phyloP scores from a whole-genome alignment of 2,113 vertebrate species.

The Speoplatyrhinus poulsoni region DNA sequence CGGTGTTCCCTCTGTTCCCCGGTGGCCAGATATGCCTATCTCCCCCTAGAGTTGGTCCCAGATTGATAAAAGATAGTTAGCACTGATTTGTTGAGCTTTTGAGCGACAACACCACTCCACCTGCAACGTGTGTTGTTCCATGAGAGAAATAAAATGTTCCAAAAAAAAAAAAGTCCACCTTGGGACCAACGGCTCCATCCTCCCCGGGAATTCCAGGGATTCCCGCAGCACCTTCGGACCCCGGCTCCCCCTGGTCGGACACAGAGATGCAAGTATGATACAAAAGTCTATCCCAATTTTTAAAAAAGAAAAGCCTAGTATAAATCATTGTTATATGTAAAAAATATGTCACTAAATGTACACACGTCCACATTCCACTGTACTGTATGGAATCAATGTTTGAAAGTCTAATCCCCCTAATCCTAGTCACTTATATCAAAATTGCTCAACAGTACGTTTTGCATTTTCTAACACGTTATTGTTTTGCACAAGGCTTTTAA shows the following conservation, averaged over 20 bases:
- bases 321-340: too few species aligned
- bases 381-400: too few species aligned
- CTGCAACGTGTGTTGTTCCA: too few species aligned
- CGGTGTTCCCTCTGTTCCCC: conserved; percentile 62
- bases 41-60: conserved; percentile 66
- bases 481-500: too few species aligned
- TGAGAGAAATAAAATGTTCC: too few species aligned
- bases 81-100: background rate
- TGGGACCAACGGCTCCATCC: conserved; percentile 70
- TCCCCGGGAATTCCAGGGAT: conserved; percentile 78
- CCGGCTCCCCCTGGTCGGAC: conserved; percentile 67
- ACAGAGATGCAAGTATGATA: background rate
- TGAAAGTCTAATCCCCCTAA: too few species aligned
- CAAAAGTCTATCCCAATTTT: background rate
- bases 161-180: conserved; percentile 50
- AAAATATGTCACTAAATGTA: too few species aligned
- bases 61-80: background rate
- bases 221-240: conserved; percentile 64
- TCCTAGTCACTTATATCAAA: too few species aligned
- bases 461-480: too few species aligned
- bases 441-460: too few species aligned
- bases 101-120: background rate
- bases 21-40: conserved; percentile 60
- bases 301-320: too few species aligned
- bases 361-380: too few species aligned